Base-by-base conservation (phyloP, 2,797 vertebrate genomes). In the Anguilla anguilla region DNA sequence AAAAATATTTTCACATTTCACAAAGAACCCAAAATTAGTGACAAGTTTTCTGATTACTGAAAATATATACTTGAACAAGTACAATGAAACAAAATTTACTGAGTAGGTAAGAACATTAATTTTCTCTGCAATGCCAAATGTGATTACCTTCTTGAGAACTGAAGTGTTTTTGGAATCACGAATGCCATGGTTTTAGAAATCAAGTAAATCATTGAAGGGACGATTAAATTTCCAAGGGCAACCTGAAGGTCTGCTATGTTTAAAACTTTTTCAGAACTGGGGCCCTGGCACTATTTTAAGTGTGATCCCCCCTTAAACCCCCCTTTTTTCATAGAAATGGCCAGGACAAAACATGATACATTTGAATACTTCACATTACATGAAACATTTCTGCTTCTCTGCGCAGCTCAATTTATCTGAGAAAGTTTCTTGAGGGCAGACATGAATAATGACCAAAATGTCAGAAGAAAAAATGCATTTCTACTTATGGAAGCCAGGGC, bases 401-500 rank as follows among this genome's bases (percentile, higher is more conserved):
- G 85, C 72, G 87, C 11, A 72, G 88, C 86, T 88, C 61, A 53
- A 87, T 88, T 93, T 92, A 88, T 91, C 86, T 90, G 82, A 90
- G 89, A 89, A 88, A 88, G 72, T 84, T 83, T 59, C 84, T 89
- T 55, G 72, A 86, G 64, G 84, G 82, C 72, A 85, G 67, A 69
- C 90, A 88, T 90, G 90, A 92, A 88, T 89, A 91, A 91, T 85
- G 83, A 87, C 88, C 43, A 22, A 87, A 64, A 90, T 90, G 90
- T 85, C 87, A 85, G 85, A 77, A 43, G 59, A 74, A 77, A 87
- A 83, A 81, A 2, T 25, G 67, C 87, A 85, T 90, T 91, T 89
- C 88, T 89, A 31, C 74, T 85, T 79, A 39, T 0, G 79, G 77
- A 90, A 85, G 87, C 64, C 67, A 88, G 81, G 87, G 77, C 69